Base-by-base conservation (phyloP, 2,888 invertebrate species). In the Dione juno region DNA sequence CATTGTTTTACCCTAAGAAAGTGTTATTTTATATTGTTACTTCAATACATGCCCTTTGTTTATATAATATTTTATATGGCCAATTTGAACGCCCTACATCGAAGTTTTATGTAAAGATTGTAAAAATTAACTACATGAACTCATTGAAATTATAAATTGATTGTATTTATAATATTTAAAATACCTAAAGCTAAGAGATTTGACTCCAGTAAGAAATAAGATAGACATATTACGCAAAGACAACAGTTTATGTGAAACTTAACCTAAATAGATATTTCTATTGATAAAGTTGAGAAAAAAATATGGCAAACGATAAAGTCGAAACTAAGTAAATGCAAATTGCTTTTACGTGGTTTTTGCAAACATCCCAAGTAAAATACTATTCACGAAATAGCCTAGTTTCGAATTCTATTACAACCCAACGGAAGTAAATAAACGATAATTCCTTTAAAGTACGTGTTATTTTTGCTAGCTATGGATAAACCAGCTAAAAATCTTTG, bases 1-100 rank as follows among this genome's bases (percentile, higher is more conserved):
- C 82, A 80, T 81, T 85, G 85, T 88, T 86, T 84, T 82, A 81
- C 81, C 84, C 80, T 78, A 80, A 76, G 77, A 76, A 79, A 72
- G 28, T 72, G 69, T 66, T 74, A 84, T 81, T 78, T 75, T 80
- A 77, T 71, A 74, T 84, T 81, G 81, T 86, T 77, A 71, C 67
- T 45, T 7, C n/a, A 45, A 28, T 61, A 28, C 45, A 13, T 61
- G 28, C 28, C 11, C 61, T 61, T 61, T 61, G 61, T 35, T 61
- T 61, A 45, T 10, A n/a, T 61, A 21, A 61, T n/a, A 61, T 35
- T 61, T 45, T 61, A 28, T 45, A 21, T 61, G 45, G 7, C 1
- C 43, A 35, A 35, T 35, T n/a, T 61, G 28, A 43, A 16, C 11
- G 11, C 5, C 37, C 6, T 37, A n/a, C 3, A 10, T 8, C 10